Percentiles rank a stretch among this genome's conserved stretches.
Conservation (phyloP, 2,888 invertebrate genomes). For the Epistrophe eligans region DNA sequence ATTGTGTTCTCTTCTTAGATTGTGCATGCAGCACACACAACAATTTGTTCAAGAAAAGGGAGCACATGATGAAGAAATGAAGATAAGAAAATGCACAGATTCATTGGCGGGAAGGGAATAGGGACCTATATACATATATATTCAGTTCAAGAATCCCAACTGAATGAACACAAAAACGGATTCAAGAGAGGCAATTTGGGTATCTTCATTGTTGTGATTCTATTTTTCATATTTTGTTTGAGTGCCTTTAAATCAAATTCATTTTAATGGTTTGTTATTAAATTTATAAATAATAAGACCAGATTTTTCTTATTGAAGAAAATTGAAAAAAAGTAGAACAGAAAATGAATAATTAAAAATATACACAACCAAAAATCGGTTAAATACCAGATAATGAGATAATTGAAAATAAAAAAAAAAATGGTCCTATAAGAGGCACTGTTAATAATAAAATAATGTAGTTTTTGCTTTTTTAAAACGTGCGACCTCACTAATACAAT, state of each 20-base stretch:
- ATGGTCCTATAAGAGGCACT: no score
- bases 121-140: neutral
- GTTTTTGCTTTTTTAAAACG: no score
- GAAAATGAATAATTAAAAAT: neutral
- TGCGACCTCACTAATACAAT: no score
- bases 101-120: neutral
- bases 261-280: constrained; percentile 47
- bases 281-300: constrained; percentile 15
- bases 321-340: neutral
- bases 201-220: neutral
- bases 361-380: no score
- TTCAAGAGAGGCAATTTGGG: constrained; percentile 57
- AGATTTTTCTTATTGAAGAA: neutral
- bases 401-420: no score
- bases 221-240: constrained; percentile 43
- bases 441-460: no score
- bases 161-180: constrained; percentile 26
- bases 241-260: constrained; percentile 45
- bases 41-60: neutral
- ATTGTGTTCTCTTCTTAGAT: constrained; percentile 31
- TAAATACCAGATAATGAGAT: no score
- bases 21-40: neutral
- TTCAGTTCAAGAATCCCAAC: constrained; percentile 27
- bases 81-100: constrained; percentile 52
- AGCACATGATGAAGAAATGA: constrained; percentile 21